A percentile compares a stretch with the other conserved stretches of the same genome.
These are phyloP conservation scores for Nowickia ferox DNA, from an alignment of 2,888 invertebrate genomes.

Conservation along the genomic window DNA sequence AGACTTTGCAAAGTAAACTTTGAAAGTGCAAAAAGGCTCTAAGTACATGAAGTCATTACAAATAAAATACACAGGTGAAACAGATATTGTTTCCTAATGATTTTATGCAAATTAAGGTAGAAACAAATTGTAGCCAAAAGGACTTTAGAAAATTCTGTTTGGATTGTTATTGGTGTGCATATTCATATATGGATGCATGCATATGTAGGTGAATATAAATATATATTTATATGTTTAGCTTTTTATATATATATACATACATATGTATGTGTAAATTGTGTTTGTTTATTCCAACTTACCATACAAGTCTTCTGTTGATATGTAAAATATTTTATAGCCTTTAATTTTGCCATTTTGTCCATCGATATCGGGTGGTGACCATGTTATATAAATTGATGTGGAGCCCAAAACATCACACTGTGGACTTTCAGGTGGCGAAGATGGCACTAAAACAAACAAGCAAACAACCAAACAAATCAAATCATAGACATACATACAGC, in stretches of 20 bases:
- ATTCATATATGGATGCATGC: not conserved
- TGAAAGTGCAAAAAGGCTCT: not conserved
- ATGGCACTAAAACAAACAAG: conserved; percentile 87
- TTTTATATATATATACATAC: no score
- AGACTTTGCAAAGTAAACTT: no score
- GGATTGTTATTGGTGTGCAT: not conserved
- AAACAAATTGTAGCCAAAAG: conserved; percentile 4
- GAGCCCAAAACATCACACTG: conserved; percentile 92
- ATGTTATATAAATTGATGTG: conserved; percentile 92
- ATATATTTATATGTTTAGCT: no score
- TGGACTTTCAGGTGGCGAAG: conserved; percentile 91
- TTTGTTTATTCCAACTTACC: conserved; percentile 84
- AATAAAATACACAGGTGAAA: not conserved
- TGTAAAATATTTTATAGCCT: conserved; percentile 93
- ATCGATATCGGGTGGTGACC: conserved; percentile 91
- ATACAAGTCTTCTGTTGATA: conserved; percentile 91
- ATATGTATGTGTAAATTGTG: conserved; percentile 4
- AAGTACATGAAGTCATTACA: not conserved
- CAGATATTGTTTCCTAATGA: conserved; percentile 6
- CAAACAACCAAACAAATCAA: conserved; percentile 5
- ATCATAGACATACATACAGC: not conserved
- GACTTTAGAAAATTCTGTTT: conserved; percentile 11
- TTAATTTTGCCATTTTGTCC: conserved; percentile 93
- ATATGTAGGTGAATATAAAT: no score
- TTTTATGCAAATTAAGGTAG: conserved; percentile 46